Conservation (phyloP, 2,797 vertebrate species). For the Pterois miles region DNA sequence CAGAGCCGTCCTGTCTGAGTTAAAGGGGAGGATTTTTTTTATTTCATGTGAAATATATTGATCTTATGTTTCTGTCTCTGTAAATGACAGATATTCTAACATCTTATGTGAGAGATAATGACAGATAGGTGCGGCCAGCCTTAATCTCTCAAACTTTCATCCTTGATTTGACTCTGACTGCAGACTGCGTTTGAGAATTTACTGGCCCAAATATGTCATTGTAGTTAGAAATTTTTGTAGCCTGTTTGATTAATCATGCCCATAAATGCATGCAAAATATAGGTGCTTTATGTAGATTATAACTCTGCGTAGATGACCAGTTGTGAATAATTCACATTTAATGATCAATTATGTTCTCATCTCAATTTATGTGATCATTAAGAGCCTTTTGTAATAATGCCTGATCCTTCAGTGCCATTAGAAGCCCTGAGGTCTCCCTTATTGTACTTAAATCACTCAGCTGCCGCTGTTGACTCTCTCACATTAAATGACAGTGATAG, state of each 20-base stretch:
- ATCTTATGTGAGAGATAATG: constrained; percentile 20
- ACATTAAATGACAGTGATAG: constrained; percentile 22
- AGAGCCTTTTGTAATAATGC: neutral
- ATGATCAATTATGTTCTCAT: constrained; percentile 1
- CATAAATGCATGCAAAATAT: constrained; percentile 29
- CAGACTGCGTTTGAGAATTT: constrained; percentile 39
- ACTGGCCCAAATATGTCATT: constrained; percentile 63
- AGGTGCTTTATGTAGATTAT: neutral
- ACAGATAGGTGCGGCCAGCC: constrained; percentile 27
- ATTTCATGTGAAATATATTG: constrained; percentile 29
- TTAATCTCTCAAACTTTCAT: constrained; percentile 59
- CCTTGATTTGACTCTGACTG: constrained; percentile 40
- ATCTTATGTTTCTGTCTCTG: constrained; percentile 25
- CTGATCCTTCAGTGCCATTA: neutral
- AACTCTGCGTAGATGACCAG: neutral
- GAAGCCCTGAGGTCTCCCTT: neutral
- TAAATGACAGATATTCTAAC: constrained; percentile 29
- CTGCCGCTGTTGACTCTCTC: neutral
- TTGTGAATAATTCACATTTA: constrained; percentile 22
- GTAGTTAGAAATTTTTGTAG: constrained; percentile 17
- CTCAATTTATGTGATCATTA: constrained; percentile 17
- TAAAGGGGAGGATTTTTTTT: neutral
- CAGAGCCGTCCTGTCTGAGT: constrained; percentile 10
- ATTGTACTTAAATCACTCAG: neutral
- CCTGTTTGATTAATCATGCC: constrained; percentile 5